Evolutionary conservation across 2,797 vertebrate species (phyloP).

Genomic region (Fratercula arctica): DNA sequence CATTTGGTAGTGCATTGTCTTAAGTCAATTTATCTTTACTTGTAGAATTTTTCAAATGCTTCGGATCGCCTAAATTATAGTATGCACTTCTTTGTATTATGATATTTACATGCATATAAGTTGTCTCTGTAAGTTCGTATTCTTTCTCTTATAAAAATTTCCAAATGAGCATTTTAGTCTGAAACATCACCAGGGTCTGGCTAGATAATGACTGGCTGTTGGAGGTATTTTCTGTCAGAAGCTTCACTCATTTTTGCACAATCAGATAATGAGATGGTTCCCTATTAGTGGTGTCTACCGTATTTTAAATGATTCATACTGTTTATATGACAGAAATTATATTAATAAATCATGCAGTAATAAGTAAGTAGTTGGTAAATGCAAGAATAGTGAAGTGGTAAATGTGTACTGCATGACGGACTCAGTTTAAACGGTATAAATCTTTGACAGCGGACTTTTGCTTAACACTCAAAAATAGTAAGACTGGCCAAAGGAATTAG

Average conservation of each 20-base stretch:
- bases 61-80: not conserved
- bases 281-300: not conserved
- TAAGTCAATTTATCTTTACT: not conserved
- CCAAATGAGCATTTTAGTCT: not conserved
- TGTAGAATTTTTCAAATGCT: not conserved
- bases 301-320: not conserved
- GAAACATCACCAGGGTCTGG: not conserved
- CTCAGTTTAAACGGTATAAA: not conserved
- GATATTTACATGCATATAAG: not conserved
- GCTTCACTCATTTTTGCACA: not conserved
- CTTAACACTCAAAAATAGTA: not conserved
- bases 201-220: not conserved
- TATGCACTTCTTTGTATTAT: not conserved
- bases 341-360: not conserved
- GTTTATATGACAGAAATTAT: not conserved
- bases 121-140: not conserved
- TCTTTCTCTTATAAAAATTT: not conserved
- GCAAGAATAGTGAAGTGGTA: not conserved
- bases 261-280: not conserved
- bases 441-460: not conserved
- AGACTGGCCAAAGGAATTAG: not conserved
- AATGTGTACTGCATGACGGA: not conserved
- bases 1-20: not conserved
- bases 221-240: not conserved
- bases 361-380: not conserved